Conservation (phyloP, 2,113 vertebrate genomes). For the Panthera uncia region DNA sequence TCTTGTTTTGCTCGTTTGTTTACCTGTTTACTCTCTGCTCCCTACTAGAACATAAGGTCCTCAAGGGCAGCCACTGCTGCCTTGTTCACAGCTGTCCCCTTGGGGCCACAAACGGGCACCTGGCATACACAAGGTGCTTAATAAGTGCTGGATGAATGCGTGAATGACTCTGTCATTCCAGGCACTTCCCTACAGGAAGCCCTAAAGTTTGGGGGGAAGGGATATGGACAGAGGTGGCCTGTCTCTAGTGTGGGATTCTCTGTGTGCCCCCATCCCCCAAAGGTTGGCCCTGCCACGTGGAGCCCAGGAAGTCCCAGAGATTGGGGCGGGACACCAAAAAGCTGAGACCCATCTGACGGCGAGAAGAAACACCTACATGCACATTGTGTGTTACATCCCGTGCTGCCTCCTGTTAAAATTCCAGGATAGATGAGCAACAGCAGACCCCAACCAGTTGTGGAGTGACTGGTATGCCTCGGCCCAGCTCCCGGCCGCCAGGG, state of each 20-base stretch:
- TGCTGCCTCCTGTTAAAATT: not conserved
- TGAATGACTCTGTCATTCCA: not conserved
- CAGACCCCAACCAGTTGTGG: not conserved
- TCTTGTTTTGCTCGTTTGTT: not conserved
- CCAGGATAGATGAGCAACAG: not conserved
- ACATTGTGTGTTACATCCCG: not conserved
- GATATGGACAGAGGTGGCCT: not conserved
- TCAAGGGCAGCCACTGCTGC: not conserved
- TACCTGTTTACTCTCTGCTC: not conserved
- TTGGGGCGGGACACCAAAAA: not conserved
- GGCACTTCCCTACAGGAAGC: not conserved
- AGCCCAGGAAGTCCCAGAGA: not conserved
- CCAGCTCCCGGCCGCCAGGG: not conserved
- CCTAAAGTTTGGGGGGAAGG: not conserved
- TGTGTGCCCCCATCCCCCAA: not conserved
- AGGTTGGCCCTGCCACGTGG: not conserved
- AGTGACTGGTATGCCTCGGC: rapidly evolving
- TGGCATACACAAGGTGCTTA: not conserved
- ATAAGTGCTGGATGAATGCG: not conserved
- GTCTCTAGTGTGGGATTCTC: not conserved
- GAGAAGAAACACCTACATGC: not conserved
- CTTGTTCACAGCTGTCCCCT: not conserved
- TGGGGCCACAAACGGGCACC: not conserved
- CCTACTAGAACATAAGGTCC: not conserved
- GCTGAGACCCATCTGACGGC: not conserved